Evolutionary conservation across 2,113 vertebrate genomes (phyloP).

Genomic region (Leucopternis melanops): DNA sequence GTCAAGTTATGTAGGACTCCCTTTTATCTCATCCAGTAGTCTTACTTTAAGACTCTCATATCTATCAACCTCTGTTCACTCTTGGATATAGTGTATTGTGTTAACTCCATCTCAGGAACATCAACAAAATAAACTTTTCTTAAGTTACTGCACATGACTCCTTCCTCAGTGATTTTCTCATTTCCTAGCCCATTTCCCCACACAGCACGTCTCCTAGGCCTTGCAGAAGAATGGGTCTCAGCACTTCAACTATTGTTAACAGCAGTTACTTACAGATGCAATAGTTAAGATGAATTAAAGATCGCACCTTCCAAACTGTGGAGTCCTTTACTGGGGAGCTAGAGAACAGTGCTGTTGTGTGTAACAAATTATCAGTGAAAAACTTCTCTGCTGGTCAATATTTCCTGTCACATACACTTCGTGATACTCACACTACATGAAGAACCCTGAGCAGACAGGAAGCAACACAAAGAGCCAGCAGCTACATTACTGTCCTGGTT

Average conservation of each 20-base stretch:
- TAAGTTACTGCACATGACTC: neutral
- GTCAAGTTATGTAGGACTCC: neutral
- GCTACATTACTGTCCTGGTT: neutral
- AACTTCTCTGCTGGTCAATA: neutral
- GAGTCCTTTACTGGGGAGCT: neutral
- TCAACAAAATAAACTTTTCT: neutral
- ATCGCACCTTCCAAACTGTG: neutral
- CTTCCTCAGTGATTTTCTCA: neutral
- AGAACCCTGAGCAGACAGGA: neutral
- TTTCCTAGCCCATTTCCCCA: neutral
- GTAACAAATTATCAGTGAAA: neutral
- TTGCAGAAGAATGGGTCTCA: neutral
- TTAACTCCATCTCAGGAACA: neutral
- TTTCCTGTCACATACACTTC: neutral
- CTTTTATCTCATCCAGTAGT: neutral
- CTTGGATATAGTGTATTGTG: fast-evolving
- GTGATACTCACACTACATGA: fast-evolving
- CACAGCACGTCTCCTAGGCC: neutral
- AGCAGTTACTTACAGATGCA: neutral
- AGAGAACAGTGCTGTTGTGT: neutral
- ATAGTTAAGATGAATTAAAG: neutral
- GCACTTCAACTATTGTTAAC: neutral
- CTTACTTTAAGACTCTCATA: neutral
- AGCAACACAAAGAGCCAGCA: neutral
- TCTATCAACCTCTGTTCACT: neutral